Conservation (phyloP, 2,113 vertebrate species). For the Phaetusa simplex region DNA sequence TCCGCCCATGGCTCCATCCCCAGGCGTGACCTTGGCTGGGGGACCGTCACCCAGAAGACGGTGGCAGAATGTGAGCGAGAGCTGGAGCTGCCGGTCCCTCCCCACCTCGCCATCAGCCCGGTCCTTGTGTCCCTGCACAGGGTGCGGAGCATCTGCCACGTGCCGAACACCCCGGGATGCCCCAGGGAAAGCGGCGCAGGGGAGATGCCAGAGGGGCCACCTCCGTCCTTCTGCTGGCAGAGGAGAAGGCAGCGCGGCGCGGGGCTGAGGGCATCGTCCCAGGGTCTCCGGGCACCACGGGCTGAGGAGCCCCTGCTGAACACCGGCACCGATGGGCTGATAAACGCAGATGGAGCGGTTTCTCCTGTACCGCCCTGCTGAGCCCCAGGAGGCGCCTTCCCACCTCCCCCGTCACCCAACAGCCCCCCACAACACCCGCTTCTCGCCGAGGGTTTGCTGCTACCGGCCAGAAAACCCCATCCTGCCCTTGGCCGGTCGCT, state of each 20-base stretch:
- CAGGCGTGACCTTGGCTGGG: not conserved
- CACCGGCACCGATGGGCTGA: not conserved
- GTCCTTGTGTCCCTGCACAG: rapidly evolving
- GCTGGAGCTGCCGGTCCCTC: not conserved
- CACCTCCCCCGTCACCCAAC: rapidly evolving
- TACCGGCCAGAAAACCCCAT: not conserved
- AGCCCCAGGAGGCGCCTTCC: not conserved
- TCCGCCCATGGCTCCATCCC: rapidly evolving
- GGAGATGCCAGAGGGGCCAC: not conserved
- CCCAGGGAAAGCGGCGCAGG: not conserved
- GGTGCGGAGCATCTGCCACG: rapidly evolving
- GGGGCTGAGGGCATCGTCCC: rapidly evolving
- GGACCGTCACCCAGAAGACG: rapidly evolving
- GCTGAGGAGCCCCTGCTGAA: not conserved
- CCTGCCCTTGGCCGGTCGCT: rapidly evolving
- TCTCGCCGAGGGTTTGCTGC: rapidly evolving
- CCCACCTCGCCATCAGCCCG: rapidly evolving
- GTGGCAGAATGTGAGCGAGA: rapidly evolving
- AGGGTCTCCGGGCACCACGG: rapidly evolving
- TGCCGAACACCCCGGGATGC: not conserved
- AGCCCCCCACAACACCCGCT: rapidly evolving
- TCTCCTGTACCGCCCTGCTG: rapidly evolving
- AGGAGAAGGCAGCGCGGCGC: not conserved
- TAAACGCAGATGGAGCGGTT: rapidly evolving
- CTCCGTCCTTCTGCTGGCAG: not conserved